These are phyloP conservation scores for Brachionus calyciflorus DNA, from an alignment of 1,140 invertebrate species.

Conservation along the genomic window DNA sequence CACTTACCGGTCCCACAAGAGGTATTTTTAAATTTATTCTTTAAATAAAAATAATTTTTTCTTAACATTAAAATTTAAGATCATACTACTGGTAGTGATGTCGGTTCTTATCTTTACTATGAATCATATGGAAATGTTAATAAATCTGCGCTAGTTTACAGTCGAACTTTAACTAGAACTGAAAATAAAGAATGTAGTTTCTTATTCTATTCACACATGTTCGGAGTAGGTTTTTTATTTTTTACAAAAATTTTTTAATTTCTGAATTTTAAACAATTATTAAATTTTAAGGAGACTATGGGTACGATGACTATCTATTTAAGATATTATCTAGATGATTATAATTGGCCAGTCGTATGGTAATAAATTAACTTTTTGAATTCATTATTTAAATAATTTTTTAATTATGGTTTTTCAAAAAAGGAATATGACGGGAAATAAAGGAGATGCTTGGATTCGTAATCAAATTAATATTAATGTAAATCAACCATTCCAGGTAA, in stretches of 20 bases:
- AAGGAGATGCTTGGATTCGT: constrained; percentile 29
- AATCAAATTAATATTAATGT: not conserved
- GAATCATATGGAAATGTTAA: constrained; percentile 49
- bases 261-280: not conserved
- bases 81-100: constrained; percentile 40
- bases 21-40: no score
- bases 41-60: constrained; percentile 72
- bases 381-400: not conserved
- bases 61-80: constrained; percentile 62
- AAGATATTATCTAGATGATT: constrained; percentile 5
- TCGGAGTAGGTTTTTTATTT: not conserved
- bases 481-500: constrained; percentile 31
- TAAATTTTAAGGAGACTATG: constrained; percentile 1
- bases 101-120: constrained; percentile 42
- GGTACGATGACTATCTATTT: constrained; percentile 1
- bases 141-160: constrained; percentile 51
- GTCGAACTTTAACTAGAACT: constrained; percentile 49
- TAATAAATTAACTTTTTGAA: not conserved
- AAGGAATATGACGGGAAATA: constrained; percentile 29
- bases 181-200: not conserved
- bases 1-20: constrained; percentile 32
- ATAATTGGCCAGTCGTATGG: not conserved
- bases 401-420: not conserved
- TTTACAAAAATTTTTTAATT: not conserved
- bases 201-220: constrained; percentile 47